Evolutionary conservation across 2,113 vertebrate genomes (phyloP), one percentile per base, ranked within the genome.

Genomic region (Eulacestoma nigropectus): DNA sequence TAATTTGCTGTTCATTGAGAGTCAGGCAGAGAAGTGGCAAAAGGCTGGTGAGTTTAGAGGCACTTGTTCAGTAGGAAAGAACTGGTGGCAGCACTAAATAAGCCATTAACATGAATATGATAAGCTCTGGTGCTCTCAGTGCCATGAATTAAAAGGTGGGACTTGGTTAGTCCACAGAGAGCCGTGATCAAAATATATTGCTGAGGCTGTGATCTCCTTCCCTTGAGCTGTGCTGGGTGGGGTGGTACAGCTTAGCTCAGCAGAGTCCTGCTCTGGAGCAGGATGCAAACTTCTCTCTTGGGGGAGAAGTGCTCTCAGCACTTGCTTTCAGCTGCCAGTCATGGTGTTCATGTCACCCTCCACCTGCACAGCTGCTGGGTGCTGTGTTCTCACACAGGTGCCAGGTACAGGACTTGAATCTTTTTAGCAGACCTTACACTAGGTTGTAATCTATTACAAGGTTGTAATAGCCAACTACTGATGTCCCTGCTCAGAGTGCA

Each of bases 91-190:
- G 85, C 85, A 80, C 18, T 88, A 69, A 93, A 47, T 79, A 46
- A 77, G 72, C 59, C 63, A 55, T 93, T 97, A 95, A 90, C 88
- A 65, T 42, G 90, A 93, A 84, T 83, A 67, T 77, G 49, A 95
- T 83, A 55, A 79, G 39, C 79, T 84, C 55, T 86, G 81, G 35
- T 55, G 46, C 53, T 88, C 72, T 88, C 50, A 46, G 42, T 76
- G 41, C 70, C 1, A 1, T 94, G 75, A 94, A 89, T 96, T 92
- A 93, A 83, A 85, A 93, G 70, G 75, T 69, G 82, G 67, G 55
- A 52, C 82, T 92, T 73, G 63, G 41, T 91, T 73, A 77, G n/a
- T 85, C 70, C 39, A 50, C 44, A 55, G 85, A 80, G 63, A 92
- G 55, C 65, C 7, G 7, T 12, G 32, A 76, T 62, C 5, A 76